Evolutionary conservation across 1,140 invertebrate species (phyloP), one percentile per base, ranked within the genome.

Genomic region (Drosophila nannoptera): DNA sequence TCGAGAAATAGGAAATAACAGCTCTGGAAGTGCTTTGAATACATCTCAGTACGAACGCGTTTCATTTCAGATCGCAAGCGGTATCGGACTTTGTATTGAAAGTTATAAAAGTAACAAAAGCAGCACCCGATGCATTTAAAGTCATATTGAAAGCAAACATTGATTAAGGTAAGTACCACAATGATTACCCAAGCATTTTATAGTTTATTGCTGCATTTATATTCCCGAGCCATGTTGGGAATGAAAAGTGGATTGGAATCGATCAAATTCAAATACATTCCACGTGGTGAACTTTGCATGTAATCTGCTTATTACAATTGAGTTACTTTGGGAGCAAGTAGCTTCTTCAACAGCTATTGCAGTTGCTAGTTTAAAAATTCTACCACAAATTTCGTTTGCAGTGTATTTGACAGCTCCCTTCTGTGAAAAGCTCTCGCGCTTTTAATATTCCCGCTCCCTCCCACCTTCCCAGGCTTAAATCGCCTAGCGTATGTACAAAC

Each of bases 401-500:
- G 78, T 83, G 78, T 80, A 82, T 52, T 22, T 16, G 22, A 31
- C 9, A 62, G 48, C 40, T 50, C 60, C 62, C 66, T 72, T 31
- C 36, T 49, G 22, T 1, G 22, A 64, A 71, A 58, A 70, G 61
- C 73, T 75, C 69, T 55, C 31, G 5, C 40, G 1, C 22, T 22
- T 22, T 22, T 3, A 22, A 2, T 22, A 22, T 3, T 22, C 1
- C 22, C 22, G 22, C 22, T 22, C 22, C 22, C 22, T 22, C 22
- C 22, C 22, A 22, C 22, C 22, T 22, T 22, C 22, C 22, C 3
- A 22, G 66, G 43, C 75, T 75, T 82, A 75, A 83, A 75, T 75
- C 75, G 63, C 75, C 55, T 63, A 78, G 66, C 60, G 68, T 72
- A 73, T 69, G 72, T 69, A 58, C 65, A 73, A 76, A 72, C 77